Percentiles rank a stretch among this genome's conserved stretches.
Evolutionary conservation across 2,113 vertebrate species (phyloP).

Genomic region (Protomyctophum bolini): DNA sequence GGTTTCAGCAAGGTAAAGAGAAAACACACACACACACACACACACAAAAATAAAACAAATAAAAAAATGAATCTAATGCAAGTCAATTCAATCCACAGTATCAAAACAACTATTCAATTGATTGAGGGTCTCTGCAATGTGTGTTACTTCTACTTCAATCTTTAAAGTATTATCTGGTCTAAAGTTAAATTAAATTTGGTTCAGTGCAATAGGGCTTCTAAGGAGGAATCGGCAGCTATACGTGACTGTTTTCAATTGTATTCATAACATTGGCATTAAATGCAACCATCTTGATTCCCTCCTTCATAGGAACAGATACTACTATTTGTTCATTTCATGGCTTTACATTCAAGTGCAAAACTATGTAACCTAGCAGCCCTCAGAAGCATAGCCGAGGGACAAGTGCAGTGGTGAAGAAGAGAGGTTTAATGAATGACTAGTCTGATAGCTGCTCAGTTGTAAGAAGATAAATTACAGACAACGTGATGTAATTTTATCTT

Average conservation of each 20-base stretch:
- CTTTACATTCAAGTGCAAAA: neutral
- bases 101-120: too few species aligned
- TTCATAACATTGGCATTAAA: conserved; percentile 3
- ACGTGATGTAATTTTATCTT: conserved; percentile 9
- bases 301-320: neutral
- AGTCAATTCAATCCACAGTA: too few species aligned
- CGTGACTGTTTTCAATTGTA: neutral
- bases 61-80: too few species aligned
- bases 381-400: conserved; percentile 2
- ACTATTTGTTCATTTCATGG: neutral
- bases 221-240: neutral
- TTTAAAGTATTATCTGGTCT: neutral
- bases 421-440: conserved; percentile 21
- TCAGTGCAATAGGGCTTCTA: neutral
- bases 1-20: too few species aligned
- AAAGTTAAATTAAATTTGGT: neutral
- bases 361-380: neutral
- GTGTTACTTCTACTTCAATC: too few species aligned
- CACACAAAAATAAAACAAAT: too few species aligned
- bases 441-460: conserved; percentile 55
- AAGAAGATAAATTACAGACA: conserved; percentile 24
- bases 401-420: conserved; percentile 29
- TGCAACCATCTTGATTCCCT: conserved; percentile 6
- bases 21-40: too few species aligned
- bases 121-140: too few species aligned